Percentiles rank a stretch among this genome's conserved stretches.
phyloP scores from a whole-genome alignment of 2,888 invertebrate species.

The Sesia apiformis region DNA sequence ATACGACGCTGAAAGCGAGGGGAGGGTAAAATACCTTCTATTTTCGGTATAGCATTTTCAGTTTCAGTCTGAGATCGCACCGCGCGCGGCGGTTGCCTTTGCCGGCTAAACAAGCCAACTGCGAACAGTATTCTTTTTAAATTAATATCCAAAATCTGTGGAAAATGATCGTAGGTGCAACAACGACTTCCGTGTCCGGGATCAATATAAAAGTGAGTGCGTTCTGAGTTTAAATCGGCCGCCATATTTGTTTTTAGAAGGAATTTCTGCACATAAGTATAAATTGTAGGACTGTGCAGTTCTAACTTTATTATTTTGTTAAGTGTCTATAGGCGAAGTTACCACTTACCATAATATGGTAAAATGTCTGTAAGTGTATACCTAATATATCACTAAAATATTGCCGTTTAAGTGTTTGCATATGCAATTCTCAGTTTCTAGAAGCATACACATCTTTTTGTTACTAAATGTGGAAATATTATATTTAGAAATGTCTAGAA shows the following conservation, averaged over 20 bases:
- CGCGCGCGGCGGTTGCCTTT: conserved; percentile 37
- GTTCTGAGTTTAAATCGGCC: background rate
- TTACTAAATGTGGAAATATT: too few relatives aligned
- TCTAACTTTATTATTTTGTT: too few relatives aligned
- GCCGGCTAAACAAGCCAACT: conserved; percentile 1
- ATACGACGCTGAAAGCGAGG: conserved; percentile 31
- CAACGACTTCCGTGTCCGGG: conserved; percentile 46
- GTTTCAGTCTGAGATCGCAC: conserved; percentile 52
- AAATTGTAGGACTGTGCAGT: too few relatives aligned
- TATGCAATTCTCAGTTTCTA: too few relatives aligned
- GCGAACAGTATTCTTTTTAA: background rate
- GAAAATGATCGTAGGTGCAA: conserved; percentile 46
- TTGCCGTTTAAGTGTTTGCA: too few relatives aligned
- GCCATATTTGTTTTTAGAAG: background rate
- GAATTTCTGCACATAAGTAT: background rate
- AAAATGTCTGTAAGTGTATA: too few relatives aligned
- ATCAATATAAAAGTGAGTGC: conserved; percentile 67
- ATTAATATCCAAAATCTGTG: conserved; percentile 3
- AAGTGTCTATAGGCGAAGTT: too few relatives aligned
- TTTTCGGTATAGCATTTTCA: conserved; percentile 65
- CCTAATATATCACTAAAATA: too few relatives aligned
- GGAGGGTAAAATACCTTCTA: conserved; percentile 49
- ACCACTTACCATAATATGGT: too few relatives aligned
- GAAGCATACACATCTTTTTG: too few relatives aligned
- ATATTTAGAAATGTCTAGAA: too few relatives aligned